Percentiles rank a stretch among this genome's conserved stretches.
phyloP scores from a whole-genome alignment of 2,888 invertebrate genomes.

The Tachystola acroxantha region DNA sequence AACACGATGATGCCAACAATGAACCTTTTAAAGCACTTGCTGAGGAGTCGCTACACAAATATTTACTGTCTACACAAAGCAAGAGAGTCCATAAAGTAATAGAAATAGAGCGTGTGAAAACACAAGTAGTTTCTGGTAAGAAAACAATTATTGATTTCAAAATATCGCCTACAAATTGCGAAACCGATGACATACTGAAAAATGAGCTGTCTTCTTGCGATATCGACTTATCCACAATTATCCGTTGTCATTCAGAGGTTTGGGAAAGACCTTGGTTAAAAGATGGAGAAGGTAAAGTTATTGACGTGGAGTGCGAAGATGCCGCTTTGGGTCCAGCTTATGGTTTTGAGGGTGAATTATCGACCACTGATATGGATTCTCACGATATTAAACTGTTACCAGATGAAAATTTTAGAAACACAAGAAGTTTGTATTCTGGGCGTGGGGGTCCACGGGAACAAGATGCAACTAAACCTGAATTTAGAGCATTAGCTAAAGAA shows the following conservation, averaged over 20 bases:
- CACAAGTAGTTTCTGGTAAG: conserved; percentile 9
- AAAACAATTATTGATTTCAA: conserved; percentile 10
- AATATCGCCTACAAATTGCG: conserved; percentile 5
- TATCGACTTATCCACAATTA: not conserved
- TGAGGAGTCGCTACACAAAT: conserved; percentile 1
- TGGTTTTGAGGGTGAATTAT: too few relatives aligned
- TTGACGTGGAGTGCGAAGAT: conserved; percentile 2
- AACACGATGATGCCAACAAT: not conserved
- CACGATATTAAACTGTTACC: not conserved
- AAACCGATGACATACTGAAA: not conserved
- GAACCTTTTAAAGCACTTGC: conserved; percentile 2
- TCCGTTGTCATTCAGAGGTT: conserved; percentile 2
- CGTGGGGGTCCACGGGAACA: conserved; percentile 9
- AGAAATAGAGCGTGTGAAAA: conserved; percentile 4
- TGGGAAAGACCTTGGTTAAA: conserved; percentile 12
- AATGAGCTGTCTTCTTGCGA: not conserved
- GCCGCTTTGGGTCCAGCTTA: too few relatives aligned
- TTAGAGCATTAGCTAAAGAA: conserved; percentile 32
- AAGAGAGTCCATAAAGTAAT: not conserved
- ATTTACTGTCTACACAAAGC: not conserved
- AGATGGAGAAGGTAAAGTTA: conserved; percentile 2
- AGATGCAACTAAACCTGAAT: conserved; percentile 26
- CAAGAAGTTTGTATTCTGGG: not conserved
- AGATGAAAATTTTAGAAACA: not conserved
- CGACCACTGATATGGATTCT: too few relatives aligned